Conservation (phyloP, 2,888 invertebrate genomes). For the Nycteola revayana region DNA sequence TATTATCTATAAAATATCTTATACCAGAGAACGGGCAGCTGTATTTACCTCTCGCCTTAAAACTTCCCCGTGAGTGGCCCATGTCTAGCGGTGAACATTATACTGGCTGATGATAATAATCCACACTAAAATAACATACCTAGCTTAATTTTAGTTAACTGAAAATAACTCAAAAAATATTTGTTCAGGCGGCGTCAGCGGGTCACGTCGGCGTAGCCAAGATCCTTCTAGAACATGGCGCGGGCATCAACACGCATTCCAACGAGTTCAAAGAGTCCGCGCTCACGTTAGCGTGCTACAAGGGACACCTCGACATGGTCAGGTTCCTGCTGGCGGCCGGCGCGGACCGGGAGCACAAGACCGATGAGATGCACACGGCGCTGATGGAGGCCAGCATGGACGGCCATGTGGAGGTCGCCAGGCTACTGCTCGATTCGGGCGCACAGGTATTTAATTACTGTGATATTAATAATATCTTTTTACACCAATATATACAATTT, state of each 20-base stretch:
- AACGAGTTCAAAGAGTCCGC: conserved; percentile 99
- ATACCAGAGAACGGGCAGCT: too few species aligned
- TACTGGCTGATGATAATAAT: too few species aligned
- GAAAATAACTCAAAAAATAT: too few species aligned
- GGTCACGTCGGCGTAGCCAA: conserved; percentile 97
- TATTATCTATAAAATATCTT: too few species aligned
- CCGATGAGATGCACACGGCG: conserved; percentile 99
- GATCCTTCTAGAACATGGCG: conserved; percentile 95
- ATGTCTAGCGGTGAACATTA: too few species aligned
- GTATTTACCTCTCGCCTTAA: too few species aligned
- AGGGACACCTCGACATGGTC: conserved; percentile 98
- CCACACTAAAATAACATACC: too few species aligned
- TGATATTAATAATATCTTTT: too few species aligned
- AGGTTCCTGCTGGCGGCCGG: conserved; percentile 97
- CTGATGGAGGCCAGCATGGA: conserved; percentile 99
- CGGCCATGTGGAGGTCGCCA: conserved; percentile 98
- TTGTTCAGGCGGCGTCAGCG: conserved; percentile 91
- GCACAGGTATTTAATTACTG: too few species aligned
- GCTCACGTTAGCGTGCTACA: conserved; percentile 96
- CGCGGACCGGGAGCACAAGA: conserved; percentile 98
- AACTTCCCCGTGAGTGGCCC: too few species aligned
- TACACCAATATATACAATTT: too few species aligned
- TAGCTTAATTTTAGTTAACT: too few species aligned
- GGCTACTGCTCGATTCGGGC: conserved; percentile 96
- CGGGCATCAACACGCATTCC: conserved; percentile 99